Evolutionary conservation across 2,888 invertebrate species (phyloP).

Genomic region (Nemapogon koenigi): DNA sequence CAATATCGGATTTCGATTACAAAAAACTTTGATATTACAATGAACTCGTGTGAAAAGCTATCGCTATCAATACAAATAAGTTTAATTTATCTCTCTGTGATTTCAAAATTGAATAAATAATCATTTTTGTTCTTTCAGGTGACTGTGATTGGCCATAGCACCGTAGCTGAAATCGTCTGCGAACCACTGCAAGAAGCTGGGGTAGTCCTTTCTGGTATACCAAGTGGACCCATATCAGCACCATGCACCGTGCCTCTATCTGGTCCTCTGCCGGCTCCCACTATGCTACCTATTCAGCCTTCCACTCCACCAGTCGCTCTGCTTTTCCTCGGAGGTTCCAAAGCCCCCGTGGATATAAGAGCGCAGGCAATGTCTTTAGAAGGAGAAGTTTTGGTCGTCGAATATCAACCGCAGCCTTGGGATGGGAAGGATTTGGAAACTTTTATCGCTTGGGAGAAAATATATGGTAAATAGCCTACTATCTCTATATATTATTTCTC

Average conservation of each 20-base stretch:
- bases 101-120: too few relatives aligned
- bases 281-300: constrained; percentile 23
- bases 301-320: constrained; percentile 44
- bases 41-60: too few relatives aligned
- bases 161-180: constrained; percentile 51
- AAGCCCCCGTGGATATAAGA: constrained; percentile 67
- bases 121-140: constrained; percentile 29
- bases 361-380: constrained; percentile 64
- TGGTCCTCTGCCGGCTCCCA: constrained; percentile 34
- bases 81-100: too few relatives aligned
- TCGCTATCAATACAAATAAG: too few relatives aligned
- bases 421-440: constrained; percentile 58
- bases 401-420: constrained; percentile 61
- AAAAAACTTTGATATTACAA: too few relatives aligned
- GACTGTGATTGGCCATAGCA: constrained; percentile 41
- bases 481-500: too few relatives aligned
- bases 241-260: constrained; percentile 35
- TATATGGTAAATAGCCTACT: constrained; percentile 38
- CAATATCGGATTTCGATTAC: too few relatives aligned
- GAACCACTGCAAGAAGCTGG: constrained; percentile 53
- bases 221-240: constrained; percentile 42
- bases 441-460: constrained; percentile 56
- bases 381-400: constrained; percentile 69
- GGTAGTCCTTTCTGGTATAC: constrained; percentile 40
- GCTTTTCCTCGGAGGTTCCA: constrained; percentile 67